These are phyloP conservation scores for Neofelis nebulosa DNA, from an alignment of 2,113 vertebrate genomes.

Conservation along the genomic window DNA sequence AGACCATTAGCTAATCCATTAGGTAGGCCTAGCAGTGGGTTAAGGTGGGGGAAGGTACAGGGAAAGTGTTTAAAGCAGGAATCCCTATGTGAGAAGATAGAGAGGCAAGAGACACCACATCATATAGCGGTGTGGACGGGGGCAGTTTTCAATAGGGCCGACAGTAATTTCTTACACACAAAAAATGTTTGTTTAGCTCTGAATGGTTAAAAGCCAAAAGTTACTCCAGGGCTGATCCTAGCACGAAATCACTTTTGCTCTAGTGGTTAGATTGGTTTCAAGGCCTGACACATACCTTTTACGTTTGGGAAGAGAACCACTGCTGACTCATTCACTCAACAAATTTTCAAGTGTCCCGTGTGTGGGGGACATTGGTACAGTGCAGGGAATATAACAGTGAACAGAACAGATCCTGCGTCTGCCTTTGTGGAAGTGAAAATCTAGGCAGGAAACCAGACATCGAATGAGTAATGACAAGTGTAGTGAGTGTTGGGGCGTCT, in stretches of 20 bases:
- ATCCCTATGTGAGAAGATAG: not conserved
- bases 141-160: not conserved
- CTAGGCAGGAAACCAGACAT: not conserved
- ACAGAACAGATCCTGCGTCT: not conserved
- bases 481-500: not conserved
- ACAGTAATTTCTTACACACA: not conserved
- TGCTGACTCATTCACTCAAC: not conserved
- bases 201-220: not conserved
- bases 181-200: not conserved
- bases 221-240: not conserved
- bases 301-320: not conserved
- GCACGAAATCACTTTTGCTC: not conserved
- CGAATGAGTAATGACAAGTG: not conserved
- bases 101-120: not conserved
- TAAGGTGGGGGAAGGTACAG: not conserved
- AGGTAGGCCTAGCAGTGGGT: not conserved
- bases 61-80: not conserved
- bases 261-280: not conserved
- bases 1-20: no score
- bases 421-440: not conserved
- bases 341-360: not conserved
- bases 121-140: not conserved
- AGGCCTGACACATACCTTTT: not conserved
- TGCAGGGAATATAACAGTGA: not conserved
- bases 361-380: not conserved